phyloP scores from a whole-genome alignment of 64 coral and sea anemone genomes.

The Hydrozoanthus tunicans region DNA sequence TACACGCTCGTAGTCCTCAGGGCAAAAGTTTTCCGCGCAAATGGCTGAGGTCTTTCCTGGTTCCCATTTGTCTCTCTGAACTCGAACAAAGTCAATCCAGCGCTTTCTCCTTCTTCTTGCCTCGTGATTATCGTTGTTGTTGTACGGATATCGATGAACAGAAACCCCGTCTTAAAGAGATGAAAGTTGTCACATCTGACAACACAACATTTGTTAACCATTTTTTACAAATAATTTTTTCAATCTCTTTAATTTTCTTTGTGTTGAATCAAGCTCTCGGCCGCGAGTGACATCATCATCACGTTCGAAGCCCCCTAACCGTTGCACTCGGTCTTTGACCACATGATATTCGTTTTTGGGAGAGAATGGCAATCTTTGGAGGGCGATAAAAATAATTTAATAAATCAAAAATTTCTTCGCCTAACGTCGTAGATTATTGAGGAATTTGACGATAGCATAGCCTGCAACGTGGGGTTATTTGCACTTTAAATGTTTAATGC shows the following conservation, averaged over 20 bases:
- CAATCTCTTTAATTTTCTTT: background rate
- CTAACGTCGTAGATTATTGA: background rate
- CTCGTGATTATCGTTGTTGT: background rate
- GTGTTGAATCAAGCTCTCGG: background rate
- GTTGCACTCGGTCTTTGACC: background rate
- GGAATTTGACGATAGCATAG: background rate
- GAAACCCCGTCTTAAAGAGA: background rate
- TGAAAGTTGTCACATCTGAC: conserved; percentile 3
- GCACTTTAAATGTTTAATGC: too few species aligned
- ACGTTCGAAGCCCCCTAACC: background rate
- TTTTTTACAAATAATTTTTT: background rate
- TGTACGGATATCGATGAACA: background rate
- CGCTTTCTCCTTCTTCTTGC: conserved; percentile 32
- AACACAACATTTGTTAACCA: conserved; percentile 22
- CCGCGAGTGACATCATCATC: background rate
- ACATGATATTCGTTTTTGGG: too few species aligned
- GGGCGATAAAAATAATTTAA: background rate
- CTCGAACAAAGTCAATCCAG: conserved; percentile 12
- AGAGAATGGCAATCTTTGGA: too few species aligned
- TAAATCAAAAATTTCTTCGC: background rate
- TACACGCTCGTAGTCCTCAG: background rate
- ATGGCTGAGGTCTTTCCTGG: background rate
- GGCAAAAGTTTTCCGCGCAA: conserved; percentile 10
- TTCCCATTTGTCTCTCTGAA: conserved; percentile 4
- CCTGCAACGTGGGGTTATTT: too few species aligned